Percentiles rank a stretch among this genome's conserved stretches.
Conservation (phyloP, 2,113 vertebrate genomes). For the Erinaceus europaeus region DNA sequence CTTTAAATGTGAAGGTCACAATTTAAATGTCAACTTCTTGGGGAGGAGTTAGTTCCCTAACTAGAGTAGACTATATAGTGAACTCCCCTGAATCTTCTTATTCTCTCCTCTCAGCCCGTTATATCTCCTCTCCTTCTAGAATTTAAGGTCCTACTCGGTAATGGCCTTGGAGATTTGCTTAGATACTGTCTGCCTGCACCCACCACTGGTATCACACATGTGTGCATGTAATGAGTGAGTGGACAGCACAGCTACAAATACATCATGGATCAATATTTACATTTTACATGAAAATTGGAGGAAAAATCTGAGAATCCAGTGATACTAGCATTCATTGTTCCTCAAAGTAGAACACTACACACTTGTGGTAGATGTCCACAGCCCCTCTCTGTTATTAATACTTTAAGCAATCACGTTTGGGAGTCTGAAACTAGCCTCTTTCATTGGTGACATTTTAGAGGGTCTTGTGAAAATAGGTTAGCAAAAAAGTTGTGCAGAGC, state of each 20-base stretch:
- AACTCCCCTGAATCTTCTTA: background rate
- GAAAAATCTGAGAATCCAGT: background rate
- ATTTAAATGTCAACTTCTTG: background rate
- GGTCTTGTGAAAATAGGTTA: background rate
- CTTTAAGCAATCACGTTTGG: background rate
- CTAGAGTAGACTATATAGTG: background rate
- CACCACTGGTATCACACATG: background rate
- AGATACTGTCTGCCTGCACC: background rate
- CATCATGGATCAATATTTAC: background rate
- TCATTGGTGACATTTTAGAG: background rate
- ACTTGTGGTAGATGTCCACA: background rate
- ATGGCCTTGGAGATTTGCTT: background rate
- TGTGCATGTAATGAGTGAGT: background rate
- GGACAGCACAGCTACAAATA: background rate
- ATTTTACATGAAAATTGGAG: background rate
- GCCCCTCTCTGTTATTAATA: background rate
- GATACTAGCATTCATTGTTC: background rate
- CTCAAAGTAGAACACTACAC: background rate
- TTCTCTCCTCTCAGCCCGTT: background rate
- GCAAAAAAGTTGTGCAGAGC: background rate
- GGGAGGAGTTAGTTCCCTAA: background rate
- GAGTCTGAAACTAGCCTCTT: background rate
- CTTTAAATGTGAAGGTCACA: slow-evolving; percentile 10
- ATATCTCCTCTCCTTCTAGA: background rate
- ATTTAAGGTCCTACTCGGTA: background rate